Evolutionary conservation across 2,113 vertebrate genomes (phyloP), one percentile per base, ranked within the genome.

Genomic region (Ptyas mucosa): DNA sequence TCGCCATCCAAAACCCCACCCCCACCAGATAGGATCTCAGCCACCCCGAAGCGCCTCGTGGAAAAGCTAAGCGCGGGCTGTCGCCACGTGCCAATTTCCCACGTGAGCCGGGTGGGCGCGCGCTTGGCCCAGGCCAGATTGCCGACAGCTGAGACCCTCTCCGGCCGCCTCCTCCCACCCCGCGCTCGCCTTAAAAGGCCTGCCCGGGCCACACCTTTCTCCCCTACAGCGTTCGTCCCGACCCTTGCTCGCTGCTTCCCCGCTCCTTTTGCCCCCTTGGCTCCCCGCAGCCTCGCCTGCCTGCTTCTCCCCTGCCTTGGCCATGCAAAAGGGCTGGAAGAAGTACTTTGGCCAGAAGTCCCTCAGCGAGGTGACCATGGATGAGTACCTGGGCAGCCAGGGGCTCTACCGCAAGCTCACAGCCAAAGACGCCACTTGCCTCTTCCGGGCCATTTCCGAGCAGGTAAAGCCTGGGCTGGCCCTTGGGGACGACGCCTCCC

Each of bases 391-490:
- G 96, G 96, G 97, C 96, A 98, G 97, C 91, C 97, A 99, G 95
- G 98, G 99, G 7, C 98, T 99, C 57, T 99, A 99, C 97, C 97
- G 99, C 91, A 99, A 99, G 97, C 98, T 99, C 97, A 98, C 98
- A 92, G 98, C 99, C 18, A 98, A 99, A 93, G 99, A 99, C 96
- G 98, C 98, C 49, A 99, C 99, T 54, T 99, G 99, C 88, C 98
- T 99, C 88, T 99, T 99, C 97, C 97, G 99, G 93, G 98, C 99
- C 49, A 98, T 99, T 95, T 99, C 99, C 0, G 99, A 99, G 95
- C 99, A 99, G 98, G 99, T 99, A 97, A 97, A 90, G 91, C 26
- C 43, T 90, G 92, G 88, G 26, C 54, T 5, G 18, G 34, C 8
- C 3, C 7, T 5, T 20, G 91, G 26, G 53, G 15, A 3, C 0